Evolutionary conservation across 2,797 vertebrate genomes (phyloP), one percentile per base, ranked within the genome.

Genomic region (Sebastes steindachneri): DNA sequence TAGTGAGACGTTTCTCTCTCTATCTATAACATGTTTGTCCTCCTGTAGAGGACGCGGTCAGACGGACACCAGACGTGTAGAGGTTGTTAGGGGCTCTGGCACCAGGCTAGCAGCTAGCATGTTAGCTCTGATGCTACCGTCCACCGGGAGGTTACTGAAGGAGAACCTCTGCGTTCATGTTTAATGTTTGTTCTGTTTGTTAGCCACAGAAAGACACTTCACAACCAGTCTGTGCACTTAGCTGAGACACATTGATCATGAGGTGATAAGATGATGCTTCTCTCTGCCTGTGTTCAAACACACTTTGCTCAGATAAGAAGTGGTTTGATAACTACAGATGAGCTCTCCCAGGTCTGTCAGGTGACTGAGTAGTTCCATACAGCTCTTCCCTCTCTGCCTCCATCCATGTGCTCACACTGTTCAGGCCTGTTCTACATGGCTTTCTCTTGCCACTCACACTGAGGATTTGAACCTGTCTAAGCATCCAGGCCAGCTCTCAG

Each of bases 1-100:
- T 0, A 41, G 54, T 65, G 2, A 0, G 2, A 7, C 4, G 0
- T 58, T 14, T 41, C 19, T n/a, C 4, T 7, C 1, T 0, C 3
- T 21, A 5, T 17, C 33, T 35, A 35, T 4, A 15, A 15, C 0
- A 7, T 10, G 0, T 25, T 25, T 17, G 4, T 4, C 11, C 4
- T 2, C 8, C 2, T 25, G 25, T 23, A 12, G 8, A 0, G 5
- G 9, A 21, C 6, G 59, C 2, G 5, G 2, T 35, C 10, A 11
- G 33, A 35, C 33, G 33, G 33, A 35, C 33, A 12, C 33, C 0
- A 11, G 33, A 35, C 33, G 33, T 35, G 33, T 35, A 35, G 33
- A 35, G 33, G 33, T 35, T 35, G 33, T 35, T 35, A 35, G 10
- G 33, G 33, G 33, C 33, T 35, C 33, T 1, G 2, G 4, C 4